phyloP scores from a whole-genome alignment of 1,140 invertebrate species.

The Branchinecta lynchi region DNA sequence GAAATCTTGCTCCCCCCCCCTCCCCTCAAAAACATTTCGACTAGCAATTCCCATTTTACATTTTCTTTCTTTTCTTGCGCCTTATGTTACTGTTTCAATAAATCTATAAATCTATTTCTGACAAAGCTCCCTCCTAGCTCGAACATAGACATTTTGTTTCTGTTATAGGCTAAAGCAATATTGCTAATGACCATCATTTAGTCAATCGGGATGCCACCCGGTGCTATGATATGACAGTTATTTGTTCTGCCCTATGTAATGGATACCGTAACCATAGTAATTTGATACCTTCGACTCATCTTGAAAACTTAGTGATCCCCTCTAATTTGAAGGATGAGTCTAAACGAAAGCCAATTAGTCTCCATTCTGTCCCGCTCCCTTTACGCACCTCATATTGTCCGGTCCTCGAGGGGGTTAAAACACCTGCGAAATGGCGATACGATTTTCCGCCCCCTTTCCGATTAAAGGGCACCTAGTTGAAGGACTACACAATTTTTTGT shows the following conservation, averaged over 20 bases:
- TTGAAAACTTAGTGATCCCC: background rate
- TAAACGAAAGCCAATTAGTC: conserved; percentile 7
- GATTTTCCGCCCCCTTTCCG: too few relatives aligned
- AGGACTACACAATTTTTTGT: too few relatives aligned
- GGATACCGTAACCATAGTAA: conserved; percentile 8
- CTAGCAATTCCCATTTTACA: too few relatives aligned
- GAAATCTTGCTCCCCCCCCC: too few relatives aligned
- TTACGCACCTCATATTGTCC: background rate
- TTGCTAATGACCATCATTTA: background rate
- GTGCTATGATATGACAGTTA: conserved; percentile 8
- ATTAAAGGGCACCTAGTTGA: too few relatives aligned
- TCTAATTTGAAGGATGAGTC: background rate
- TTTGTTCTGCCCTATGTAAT: conserved; percentile 3
- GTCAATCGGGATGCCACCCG: background rate
- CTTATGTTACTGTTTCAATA: too few relatives aligned
- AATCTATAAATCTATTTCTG: too few relatives aligned
- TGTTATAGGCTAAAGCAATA: too few relatives aligned
- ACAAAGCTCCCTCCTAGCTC: too few relatives aligned
- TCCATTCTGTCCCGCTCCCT: background rate
- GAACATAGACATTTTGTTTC: too few relatives aligned
- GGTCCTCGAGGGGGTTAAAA: background rate
- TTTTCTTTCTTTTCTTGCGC: too few relatives aligned
- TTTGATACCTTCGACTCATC: conserved; percentile 3
- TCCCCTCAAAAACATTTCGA: too few relatives aligned
- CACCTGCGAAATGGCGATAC: background rate